Evolutionary conservation across 2,888 invertebrate genomes (phyloP).

Genomic region (Incurvaria masculella): DNA sequence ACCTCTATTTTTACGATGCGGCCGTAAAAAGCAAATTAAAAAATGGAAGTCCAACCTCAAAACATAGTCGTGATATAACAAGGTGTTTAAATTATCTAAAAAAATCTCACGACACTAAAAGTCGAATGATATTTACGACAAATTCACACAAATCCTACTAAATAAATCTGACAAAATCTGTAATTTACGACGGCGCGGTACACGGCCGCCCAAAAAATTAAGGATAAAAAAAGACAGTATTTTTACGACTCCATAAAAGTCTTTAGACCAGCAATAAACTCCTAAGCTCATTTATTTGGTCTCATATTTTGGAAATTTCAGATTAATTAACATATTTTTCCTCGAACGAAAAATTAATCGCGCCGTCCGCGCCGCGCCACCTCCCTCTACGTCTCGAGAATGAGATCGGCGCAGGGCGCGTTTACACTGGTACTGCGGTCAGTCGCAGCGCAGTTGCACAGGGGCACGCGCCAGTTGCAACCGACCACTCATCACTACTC

Average conservation of each 20-base stretch:
- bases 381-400: neutral
- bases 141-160: conserved; percentile 49
- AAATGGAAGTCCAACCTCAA: neutral
- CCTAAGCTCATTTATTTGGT: neutral
- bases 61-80: conserved; percentile 17
- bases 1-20: neutral
- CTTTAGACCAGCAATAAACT: neutral
- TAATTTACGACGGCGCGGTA: conserved; percentile 38
- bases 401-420: too few species aligned
- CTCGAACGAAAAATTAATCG: neutral
- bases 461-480: too few species aligned
- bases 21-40: neutral
- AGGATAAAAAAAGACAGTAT: conserved; percentile 19
- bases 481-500: too few species aligned
- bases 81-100: conserved; percentile 31
- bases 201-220: conserved; percentile 15
- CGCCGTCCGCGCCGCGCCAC: neutral
- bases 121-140: conserved; percentile 49
- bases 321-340: neutral
- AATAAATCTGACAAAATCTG: conserved; percentile 49
- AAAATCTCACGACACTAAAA: conserved; percentile 41
- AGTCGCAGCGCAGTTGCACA: too few species aligned
- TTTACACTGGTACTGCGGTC: too few species aligned
- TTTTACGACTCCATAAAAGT: conserved; percentile 35
- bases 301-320: neutral